Conservation (phyloP, 2,888 invertebrate species). For the Griposia aprilina region DNA sequence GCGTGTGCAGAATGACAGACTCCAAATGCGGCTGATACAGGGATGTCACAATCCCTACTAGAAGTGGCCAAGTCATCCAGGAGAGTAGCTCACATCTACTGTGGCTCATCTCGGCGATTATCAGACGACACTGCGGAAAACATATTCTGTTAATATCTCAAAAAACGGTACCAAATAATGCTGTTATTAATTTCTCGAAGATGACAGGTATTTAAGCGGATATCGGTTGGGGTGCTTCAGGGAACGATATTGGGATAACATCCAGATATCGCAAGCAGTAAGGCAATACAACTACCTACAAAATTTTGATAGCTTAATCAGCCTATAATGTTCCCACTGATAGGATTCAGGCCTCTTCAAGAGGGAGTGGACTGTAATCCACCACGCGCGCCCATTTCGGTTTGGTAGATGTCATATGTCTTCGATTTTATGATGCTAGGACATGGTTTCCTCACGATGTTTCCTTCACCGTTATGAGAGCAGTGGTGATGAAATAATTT, state of each 20-base stretch:
- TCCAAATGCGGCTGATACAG: slow-evolving; percentile 91
- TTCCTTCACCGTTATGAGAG: too few relatives aligned
- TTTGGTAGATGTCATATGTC: too few relatives aligned
- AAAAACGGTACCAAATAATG: background rate
- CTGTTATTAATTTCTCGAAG: background rate
- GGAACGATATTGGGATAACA: slow-evolving; percentile 17
- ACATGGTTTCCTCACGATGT: too few relatives aligned
- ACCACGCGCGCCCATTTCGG: too few relatives aligned
- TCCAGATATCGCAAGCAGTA: background rate
- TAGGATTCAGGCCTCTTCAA: too few relatives aligned
- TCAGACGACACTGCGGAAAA: slow-evolving; percentile 95
- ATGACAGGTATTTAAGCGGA: background rate
- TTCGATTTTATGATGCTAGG: too few relatives aligned
- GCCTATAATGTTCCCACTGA: too few relatives aligned
- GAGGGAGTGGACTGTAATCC: too few relatives aligned
- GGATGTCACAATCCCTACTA: slow-evolving; percentile 89
- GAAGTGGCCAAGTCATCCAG: slow-evolving; percentile 93
- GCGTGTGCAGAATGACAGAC: slow-evolving; percentile 92
- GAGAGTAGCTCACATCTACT: slow-evolving; percentile 96
- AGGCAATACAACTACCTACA: background rate
- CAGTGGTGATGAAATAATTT: too few relatives aligned
- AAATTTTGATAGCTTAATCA: background rate
- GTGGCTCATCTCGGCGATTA: slow-evolving; percentile 98
- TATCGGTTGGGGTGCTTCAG: background rate
- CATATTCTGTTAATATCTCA: background rate